Percentiles rank a stretch among this genome's conserved stretches.
Evolutionary conservation across 1,140 invertebrate genomes (phyloP).

Genomic region (Atta texana): DNA sequence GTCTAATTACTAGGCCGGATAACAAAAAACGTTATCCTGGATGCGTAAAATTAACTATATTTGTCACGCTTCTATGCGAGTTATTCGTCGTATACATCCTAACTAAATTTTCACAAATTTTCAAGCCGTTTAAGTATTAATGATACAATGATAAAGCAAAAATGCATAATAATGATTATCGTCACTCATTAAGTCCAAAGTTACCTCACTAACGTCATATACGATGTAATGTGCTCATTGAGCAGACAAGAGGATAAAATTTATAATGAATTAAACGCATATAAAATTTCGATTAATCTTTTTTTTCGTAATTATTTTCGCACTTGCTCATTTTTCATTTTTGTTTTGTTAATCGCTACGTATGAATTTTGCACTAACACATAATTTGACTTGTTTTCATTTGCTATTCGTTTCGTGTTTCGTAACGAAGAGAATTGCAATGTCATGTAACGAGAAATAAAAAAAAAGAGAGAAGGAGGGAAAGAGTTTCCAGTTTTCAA

Average conservation of each 20-base stretch:
- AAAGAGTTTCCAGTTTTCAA: constrained; percentile 14
- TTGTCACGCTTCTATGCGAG: not conserved
- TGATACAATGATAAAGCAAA: not conserved
- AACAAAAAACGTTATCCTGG: constrained; percentile 19
- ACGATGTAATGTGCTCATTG: not conserved
- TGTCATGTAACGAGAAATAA: constrained; percentile 40
- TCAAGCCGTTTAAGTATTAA: constrained; percentile 44
- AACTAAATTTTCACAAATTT: constrained; percentile 42
- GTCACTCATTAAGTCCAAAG: not conserved
- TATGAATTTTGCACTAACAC: not conserved
- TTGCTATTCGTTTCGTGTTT: constrained; percentile 6
- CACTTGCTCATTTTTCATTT: too few relatives aligned
- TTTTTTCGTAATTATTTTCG: constrained; percentile 9
- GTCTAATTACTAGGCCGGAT: constrained; percentile 30
- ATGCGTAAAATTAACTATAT: constrained; percentile 10
- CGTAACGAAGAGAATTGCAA: constrained; percentile 16
- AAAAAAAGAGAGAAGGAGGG: not conserved
- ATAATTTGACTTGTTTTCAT: constrained; percentile 34
- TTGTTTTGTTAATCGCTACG: not conserved
- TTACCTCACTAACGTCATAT: not conserved
- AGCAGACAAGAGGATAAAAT: not conserved
- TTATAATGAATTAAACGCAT: not conserved
- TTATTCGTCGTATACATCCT: not conserved
- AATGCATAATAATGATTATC: constrained; percentile 12
- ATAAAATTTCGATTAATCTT: not conserved